Conservation (phyloP, 2,113 vertebrate species). For the Arizona elegans region DNA sequence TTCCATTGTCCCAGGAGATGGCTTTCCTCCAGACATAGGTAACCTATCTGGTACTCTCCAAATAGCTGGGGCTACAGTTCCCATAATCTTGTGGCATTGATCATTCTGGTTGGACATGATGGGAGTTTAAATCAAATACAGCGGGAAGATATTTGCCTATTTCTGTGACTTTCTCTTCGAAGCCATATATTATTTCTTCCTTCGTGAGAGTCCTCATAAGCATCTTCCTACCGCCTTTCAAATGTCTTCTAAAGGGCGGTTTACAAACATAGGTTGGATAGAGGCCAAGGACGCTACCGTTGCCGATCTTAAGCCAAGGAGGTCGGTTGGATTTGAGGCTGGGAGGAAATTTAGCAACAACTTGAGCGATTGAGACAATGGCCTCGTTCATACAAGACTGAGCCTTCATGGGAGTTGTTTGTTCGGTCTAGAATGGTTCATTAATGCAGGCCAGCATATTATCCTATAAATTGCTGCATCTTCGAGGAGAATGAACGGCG, state of each 20-base stretch:
- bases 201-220: background rate
- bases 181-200: background rate
- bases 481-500: background rate
- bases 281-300: background rate
- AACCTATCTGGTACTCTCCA: background rate
- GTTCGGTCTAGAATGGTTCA: background rate
- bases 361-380: background rate
- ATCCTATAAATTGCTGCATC: background rate
- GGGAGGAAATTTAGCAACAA: background rate
- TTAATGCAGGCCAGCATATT: background rate
- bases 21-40: background rate
- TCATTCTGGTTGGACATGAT: background rate
- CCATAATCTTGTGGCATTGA: background rate
- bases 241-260: no score
- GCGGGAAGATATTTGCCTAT: background rate
- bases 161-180: background rate
- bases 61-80: background rate
- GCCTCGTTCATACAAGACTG: background rate
- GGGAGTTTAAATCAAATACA: background rate
- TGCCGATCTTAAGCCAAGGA: background rate
- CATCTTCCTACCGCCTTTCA: background rate
- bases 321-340: background rate
- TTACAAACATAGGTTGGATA: background rate
- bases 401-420: background rate
- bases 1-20: background rate